Percentiles rank a stretch among this genome's conserved stretches.
Evolutionary conservation across 2,113 vertebrate species (phyloP).

Genomic region (Lampris incognitus): DNA sequence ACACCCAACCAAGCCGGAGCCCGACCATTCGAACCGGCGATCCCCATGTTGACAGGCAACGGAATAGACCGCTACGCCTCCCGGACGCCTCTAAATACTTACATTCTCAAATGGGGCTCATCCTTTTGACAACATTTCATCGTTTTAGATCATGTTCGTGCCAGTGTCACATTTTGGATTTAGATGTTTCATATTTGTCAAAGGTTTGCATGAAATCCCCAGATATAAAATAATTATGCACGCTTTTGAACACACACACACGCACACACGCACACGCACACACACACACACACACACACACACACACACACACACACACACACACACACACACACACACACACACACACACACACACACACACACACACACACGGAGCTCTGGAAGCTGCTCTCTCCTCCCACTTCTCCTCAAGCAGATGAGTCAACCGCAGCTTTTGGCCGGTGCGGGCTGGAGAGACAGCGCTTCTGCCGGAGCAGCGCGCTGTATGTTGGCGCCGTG

Average conservation of each 20-base stretch:
- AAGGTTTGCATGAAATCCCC: too few species aligned
- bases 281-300: background rate
- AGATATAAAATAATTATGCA: background rate
- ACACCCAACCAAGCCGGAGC: too few species aligned
- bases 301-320: background rate
- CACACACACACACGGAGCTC: background rate
- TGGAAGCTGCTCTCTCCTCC: conserved; percentile 39
- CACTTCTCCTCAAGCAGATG: conserved; percentile 42
- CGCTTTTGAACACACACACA: background rate
- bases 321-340: background rate
- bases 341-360: conserved; percentile 22
- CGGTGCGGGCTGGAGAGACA: conserved; percentile 47
- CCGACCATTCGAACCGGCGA: too few species aligned
- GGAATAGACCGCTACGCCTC: too few species aligned
- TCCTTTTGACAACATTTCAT: too few species aligned
- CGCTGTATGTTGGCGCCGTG: conserved; percentile 1
- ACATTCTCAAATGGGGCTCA: too few species aligned
- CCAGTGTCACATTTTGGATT: too few species aligned
- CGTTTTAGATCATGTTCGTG: too few species aligned
- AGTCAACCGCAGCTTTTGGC: conserved; percentile 52
- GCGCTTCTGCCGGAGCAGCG: conserved; percentile 29
- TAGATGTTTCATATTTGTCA: too few species aligned
- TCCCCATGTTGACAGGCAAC: too few species aligned
- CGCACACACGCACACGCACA: background rate
- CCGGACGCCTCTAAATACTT: too few species aligned